Conservation (phyloP, 1,140 invertebrate genomes). For the Matsumurasca onukii region DNA sequence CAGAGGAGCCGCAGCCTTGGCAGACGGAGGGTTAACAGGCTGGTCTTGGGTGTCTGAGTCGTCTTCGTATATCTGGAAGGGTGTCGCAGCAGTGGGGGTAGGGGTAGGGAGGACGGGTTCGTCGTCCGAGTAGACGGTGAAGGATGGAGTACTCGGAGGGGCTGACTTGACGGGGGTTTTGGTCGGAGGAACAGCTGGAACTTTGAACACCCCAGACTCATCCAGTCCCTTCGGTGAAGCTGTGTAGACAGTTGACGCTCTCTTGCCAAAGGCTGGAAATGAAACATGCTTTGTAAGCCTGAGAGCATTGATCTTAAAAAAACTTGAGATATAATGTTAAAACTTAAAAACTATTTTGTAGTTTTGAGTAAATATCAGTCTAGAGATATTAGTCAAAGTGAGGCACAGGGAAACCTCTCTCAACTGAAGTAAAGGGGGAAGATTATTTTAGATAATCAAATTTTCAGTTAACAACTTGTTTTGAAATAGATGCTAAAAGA, state of each 20-base stretch:
- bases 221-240: background rate
- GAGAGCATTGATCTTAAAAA: too few relatives aligned
- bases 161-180: background rate
- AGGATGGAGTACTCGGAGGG: background rate
- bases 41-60: background rate
- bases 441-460: too few relatives aligned
- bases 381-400: background rate
- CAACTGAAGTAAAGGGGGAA: background rate
- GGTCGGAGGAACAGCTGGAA: conserved; percentile 6
- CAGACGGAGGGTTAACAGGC: background rate
- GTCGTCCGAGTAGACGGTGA: conserved; percentile 1
- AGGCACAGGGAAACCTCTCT: background rate
- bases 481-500: too few relatives aligned
- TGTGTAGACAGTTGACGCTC: background rate
- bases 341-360: background rate
- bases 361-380: background rate
- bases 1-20: background rate
- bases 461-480: too few relatives aligned
- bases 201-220: conserved; percentile 3
- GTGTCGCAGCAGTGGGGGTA: background rate
- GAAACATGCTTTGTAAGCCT: too few relatives aligned
- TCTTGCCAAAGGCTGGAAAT: background rate
- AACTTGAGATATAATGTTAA: background rate
- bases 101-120: background rate
- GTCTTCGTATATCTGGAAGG: conserved; percentile 23